phyloP scores from a whole-genome alignment of 2,888 invertebrate species.

The Torymus aiolomorphi region DNA sequence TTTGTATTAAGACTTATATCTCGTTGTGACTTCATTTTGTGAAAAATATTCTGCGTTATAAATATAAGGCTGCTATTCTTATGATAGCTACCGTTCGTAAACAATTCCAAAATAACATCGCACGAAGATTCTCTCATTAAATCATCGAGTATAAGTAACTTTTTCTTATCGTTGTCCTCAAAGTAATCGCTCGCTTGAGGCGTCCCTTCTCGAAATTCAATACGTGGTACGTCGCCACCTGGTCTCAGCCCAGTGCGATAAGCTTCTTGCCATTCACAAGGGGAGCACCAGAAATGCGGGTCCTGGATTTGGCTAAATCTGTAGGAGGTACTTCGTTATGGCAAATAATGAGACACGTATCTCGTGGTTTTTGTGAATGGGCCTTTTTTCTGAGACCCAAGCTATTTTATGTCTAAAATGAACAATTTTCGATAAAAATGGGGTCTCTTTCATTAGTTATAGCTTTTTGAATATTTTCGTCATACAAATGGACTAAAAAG shows the following conservation, averaged over 20 bases:
- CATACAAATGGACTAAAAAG: too few species aligned
- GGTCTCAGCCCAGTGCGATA: neutral
- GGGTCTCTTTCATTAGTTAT: too few species aligned
- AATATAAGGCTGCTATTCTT: neutral
- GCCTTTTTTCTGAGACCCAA: too few species aligned
- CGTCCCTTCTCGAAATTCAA: neutral
- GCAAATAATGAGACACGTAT: too few species aligned
- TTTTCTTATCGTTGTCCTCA: neutral
- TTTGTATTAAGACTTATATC: neutral
- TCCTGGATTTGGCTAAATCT: too few species aligned
- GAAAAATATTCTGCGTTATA: neutral
- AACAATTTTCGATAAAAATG: too few species aligned
- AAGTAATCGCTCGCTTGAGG: neutral
- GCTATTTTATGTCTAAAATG: too few species aligned
- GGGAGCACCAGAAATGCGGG: too few species aligned
- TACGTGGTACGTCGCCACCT: neutral
- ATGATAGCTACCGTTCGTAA: too few species aligned
- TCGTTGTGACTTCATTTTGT: neutral
- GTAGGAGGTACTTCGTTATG: too few species aligned
- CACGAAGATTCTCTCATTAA: neutral
- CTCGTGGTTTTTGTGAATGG: too few species aligned
- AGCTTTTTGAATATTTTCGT: too few species aligned
- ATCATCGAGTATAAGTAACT: neutral
- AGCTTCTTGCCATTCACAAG: neutral
- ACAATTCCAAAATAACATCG: neutral